Evolutionary conservation across 2,113 vertebrate genomes (phyloP), one percentile per base, ranked within the genome.

Genomic region (Trachemys scripta): DNA sequence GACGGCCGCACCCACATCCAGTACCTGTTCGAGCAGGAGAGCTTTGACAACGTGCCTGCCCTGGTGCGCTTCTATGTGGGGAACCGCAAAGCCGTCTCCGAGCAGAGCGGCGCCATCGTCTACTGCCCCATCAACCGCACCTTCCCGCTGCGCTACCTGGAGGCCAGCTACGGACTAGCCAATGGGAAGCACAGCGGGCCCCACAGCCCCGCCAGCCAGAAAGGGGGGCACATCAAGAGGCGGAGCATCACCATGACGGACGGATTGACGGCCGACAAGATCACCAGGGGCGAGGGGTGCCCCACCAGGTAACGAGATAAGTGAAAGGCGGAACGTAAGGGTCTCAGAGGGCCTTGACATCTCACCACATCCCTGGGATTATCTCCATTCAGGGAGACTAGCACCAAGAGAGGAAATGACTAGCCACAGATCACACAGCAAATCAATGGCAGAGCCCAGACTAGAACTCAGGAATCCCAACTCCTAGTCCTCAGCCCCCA

Each of bases 161-260:
- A 99, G 92, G 99, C 99, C 97, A 99, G 99, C 91, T 99, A 99
- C 0, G 98, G 99, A 85, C 98, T 99, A 85, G 97, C 98, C 92
- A 98, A 98, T 1, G 97, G 98, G 65, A 99, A 99, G 94, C 98
- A 99, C 0, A 98, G 99, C 72, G 95, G 98, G 8, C 62, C 98
- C 13, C 98, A 99, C 96, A 99, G 99, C 69, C 99, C 99, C 1
- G 96, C 99, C n/a, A 97, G 97, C 75, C 98, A 99, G 97, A 99
- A 99, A 96, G 99, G 99, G 42, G 99, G 99, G 5, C 99, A 99
- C 98, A 99, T 99, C 98, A 99, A 99, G 96, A 98, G 99, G 65
- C 97, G 99, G 89, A 99, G 99, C 50, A 98, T 99, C 97, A 99
- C 99, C 95, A 99, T 99, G 99, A 99, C 98, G 0, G 99, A 99